These are phyloP conservation scores for Phainopepla nitens DNA, from an alignment of 2,113 vertebrate species.

Conservation along the genomic window DNA sequence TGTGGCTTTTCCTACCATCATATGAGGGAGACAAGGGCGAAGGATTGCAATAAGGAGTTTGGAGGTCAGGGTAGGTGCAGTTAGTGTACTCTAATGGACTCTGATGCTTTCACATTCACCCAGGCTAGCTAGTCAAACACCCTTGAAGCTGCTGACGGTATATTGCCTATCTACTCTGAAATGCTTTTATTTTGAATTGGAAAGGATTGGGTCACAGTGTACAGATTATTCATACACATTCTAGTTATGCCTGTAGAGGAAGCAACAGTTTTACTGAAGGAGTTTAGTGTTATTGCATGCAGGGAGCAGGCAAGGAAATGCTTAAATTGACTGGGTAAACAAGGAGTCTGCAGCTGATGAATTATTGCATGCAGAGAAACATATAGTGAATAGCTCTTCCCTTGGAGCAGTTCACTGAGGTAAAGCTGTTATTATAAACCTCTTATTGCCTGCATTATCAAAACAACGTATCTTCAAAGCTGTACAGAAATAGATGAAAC, in stretches of 20 bases:
- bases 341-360: not conserved
- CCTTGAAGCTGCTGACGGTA: not conserved
- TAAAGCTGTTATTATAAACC: not conserved
- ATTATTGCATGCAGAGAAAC: not conserved
- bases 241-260: not conserved
- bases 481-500: not conserved
- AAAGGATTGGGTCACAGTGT: not conserved
- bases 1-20: not conserved
- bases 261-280: not conserved
- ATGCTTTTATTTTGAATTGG: not conserved
- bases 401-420: not conserved
- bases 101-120: not conserved
- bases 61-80: not conserved
- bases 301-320: not conserved
- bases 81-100: too few species aligned
- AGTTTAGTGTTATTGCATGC: not conserved
- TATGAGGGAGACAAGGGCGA: rapidly evolving
- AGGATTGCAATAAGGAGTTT: not conserved
- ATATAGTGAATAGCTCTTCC: not conserved
- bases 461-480: not conserved
- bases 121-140: not conserved
- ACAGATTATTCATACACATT: not conserved
- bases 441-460: not conserved
- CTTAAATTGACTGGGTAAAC: not conserved
- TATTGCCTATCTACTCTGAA: not conserved